Evolutionary conservation across 2,888 invertebrate species (phyloP).

Genomic region (Noctua janthe): DNA sequence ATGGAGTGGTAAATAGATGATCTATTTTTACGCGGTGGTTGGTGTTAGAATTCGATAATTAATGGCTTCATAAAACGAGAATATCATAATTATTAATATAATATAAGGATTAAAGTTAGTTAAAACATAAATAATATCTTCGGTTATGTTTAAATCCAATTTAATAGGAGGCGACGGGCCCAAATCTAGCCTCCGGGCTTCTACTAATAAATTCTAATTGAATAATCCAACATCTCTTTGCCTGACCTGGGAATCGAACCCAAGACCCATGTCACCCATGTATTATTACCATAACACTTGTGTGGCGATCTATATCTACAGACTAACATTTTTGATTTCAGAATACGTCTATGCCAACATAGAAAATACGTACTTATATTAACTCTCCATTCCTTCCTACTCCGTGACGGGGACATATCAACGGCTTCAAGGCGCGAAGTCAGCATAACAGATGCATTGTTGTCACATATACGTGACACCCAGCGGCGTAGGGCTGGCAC

Average conservation of each 20-base stretch:
- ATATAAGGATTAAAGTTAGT: neutral
- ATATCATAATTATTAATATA: neutral
- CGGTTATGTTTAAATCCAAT: neutral
- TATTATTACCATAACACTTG: neutral
- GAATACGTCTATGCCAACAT: neutral
- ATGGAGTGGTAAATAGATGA: conserved; percentile 2
- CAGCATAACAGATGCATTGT: conserved; percentile 77
- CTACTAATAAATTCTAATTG: neutral
- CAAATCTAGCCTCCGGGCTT: neutral
- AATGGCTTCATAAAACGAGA: neutral
- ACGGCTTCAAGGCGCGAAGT: conserved; percentile 56
- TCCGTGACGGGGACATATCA: conserved; percentile 45
- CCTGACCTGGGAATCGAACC: neutral
- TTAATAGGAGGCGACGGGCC: neutral
- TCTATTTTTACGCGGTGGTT: neutral
- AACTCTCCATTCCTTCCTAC: conserved; percentile 34
- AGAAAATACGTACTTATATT: neutral
- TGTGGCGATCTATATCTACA: neutral
- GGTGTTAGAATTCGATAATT: neutral
- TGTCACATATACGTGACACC: conserved; percentile 76
- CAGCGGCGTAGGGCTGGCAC: conserved; percentile 62
- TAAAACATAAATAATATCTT: neutral
- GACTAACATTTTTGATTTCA: neutral
- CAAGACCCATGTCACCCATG: neutral
- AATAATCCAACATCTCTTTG: neutral